A percentile compares a stretch with the other conserved stretches of the same genome.
Conservation (phyloP, 2,113 vertebrate species). For the Progne subis region DNA sequence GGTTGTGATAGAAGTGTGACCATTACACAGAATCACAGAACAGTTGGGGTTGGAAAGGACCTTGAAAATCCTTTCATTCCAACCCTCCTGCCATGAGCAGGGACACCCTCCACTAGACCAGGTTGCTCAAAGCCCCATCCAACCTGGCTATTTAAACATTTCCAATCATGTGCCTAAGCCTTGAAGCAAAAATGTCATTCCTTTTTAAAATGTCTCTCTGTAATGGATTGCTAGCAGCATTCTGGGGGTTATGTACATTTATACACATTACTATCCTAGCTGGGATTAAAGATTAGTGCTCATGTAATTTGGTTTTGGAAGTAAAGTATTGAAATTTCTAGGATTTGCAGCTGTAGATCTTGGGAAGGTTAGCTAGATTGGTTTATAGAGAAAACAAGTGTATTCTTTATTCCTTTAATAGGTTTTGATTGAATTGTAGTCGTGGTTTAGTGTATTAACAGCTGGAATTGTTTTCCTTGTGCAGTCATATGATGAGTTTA, state of each 20-base stretch:
- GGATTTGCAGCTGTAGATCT: not conserved
- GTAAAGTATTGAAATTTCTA: not conserved
- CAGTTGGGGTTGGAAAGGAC: not conserved
- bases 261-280: not conserved
- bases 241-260: not conserved
- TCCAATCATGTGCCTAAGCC: not conserved
- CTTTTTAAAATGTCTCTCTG: not conserved
- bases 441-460: not conserved
- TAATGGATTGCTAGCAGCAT: not conserved
- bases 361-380: not conserved
- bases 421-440: not conserved
- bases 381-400: not conserved
- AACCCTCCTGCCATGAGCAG: not conserved
- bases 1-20: not conserved
- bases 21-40: not conserved
- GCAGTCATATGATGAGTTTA: conserved; percentile 93
- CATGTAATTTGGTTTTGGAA: not conserved
- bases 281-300: not conserved
- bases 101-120: not conserved
- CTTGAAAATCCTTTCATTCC: not conserved
- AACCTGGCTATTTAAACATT: not conserved
- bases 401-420: not conserved
- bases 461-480: not conserved
- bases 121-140: not conserved
- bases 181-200: not conserved